Conservation (phyloP, 1,140 invertebrate species). For the Bombus confusus region DNA sequence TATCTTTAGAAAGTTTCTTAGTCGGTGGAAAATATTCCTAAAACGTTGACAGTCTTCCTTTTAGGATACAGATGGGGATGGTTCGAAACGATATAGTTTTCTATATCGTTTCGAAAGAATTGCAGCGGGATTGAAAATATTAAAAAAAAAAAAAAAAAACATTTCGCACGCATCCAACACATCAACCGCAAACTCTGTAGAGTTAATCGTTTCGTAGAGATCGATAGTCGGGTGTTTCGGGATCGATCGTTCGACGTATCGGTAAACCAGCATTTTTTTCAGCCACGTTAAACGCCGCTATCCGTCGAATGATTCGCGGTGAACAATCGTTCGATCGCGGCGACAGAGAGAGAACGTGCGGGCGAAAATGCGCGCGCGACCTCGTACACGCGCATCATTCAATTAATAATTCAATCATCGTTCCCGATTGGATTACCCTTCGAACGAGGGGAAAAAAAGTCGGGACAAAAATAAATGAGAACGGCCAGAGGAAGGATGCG, state of each 20-base stretch:
- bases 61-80: fast-evolving
- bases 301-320: slow-evolving; percentile 51
- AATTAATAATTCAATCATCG: slow-evolving; percentile 83
- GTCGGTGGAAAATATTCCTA: too few species aligned
- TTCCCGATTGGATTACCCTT: slow-evolving; percentile 79
- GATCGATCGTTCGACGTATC: slow-evolving; percentile 9
- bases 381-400: slow-evolving; percentile 77
- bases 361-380: slow-evolving; percentile 70
- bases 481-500: slow-evolving; percentile 24
- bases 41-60: too few species aligned
- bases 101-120: too few species aligned
- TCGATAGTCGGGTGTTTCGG: slow-evolving; percentile 9
- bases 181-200: neutral
- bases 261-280: neutral
- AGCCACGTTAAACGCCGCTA: slow-evolving; percentile 52
- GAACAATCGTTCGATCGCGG: slow-evolving; percentile 43
- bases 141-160: too few species aligned
- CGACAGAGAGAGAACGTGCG: slow-evolving; percentile 1
- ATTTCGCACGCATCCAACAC: neutral
- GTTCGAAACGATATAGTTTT: too few species aligned
- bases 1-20: too few species aligned
- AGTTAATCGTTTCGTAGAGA: neutral
- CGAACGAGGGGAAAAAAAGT: slow-evolving; percentile 37
- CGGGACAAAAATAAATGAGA: slow-evolving; percentile 54
- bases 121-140: too few species aligned